Evolutionary conservation across 1,140 invertebrate species (phyloP).

Genomic region (Achatina immaculata): DNA sequence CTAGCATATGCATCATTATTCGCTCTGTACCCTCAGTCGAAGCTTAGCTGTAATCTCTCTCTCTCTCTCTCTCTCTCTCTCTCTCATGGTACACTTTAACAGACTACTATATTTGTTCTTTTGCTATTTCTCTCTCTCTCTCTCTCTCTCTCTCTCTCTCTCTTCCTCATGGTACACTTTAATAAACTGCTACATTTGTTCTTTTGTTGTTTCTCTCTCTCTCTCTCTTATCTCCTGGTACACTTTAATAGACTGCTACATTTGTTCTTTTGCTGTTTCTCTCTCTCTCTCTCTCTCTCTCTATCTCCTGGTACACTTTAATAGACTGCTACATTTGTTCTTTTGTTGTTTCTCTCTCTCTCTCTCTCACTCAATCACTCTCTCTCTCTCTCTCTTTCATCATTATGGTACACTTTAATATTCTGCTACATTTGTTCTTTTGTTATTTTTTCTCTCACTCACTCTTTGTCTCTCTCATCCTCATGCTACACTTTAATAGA

Average conservation of each 20-base stretch:
- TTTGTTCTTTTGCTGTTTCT: not conserved
- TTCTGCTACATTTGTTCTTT: too few relatives aligned
- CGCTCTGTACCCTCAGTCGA: too few relatives aligned
- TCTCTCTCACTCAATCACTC: not conserved
- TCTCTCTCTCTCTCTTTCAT: not conserved
- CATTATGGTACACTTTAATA: too few relatives aligned
- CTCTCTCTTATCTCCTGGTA: not conserved
- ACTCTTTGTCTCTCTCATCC: too few relatives aligned
- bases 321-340: not conserved
- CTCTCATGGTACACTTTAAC: too few relatives aligned
- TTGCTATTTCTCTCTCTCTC: not conserved
- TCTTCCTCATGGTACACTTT: not conserved
- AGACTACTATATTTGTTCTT: not conserved
- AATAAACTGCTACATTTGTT: too few relatives aligned
- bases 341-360: not conserved
- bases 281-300: not conserved
- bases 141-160: slow-evolving; percentile 11
- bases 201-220: not conserved
- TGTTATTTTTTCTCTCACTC: too few relatives aligned
- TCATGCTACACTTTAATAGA: too few relatives aligned
- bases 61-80: too few relatives aligned
- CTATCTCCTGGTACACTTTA: not conserved
- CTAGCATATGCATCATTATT: too few relatives aligned
- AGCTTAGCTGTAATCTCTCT: too few relatives aligned
- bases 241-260: not conserved